Percentiles rank a stretch among this genome's conserved stretches.
These are phyloP conservation scores for Acanthosepion lycidas DNA, from an alignment of 2,888 invertebrate species.

Conservation along the genomic window DNA sequence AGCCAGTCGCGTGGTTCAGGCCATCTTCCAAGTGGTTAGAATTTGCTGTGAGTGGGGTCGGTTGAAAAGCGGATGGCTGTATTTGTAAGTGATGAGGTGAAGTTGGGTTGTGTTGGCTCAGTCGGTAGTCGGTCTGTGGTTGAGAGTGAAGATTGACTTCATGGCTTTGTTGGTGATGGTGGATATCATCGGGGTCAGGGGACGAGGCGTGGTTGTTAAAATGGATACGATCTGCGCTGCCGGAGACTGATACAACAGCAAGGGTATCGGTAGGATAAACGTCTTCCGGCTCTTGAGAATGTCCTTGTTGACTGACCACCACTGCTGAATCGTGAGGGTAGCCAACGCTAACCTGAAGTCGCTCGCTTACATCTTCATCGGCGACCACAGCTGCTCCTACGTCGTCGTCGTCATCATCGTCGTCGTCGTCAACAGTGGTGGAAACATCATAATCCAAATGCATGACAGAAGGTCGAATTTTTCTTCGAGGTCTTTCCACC, in stretches of 20 bases:
- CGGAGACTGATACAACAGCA: conserved; percentile 37
- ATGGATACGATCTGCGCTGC: conserved; percentile 38
- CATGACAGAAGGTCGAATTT: neutral
- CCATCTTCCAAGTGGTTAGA: conserved; percentile 38
- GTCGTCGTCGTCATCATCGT: neutral
- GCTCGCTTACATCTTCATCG: conserved; percentile 33
- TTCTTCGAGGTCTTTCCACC: neutral
- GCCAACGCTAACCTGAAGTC: neutral
- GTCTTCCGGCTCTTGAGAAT: neutral
- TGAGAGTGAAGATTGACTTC: neutral
- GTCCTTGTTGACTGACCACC: conserved; percentile 24
- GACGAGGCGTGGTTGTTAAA: neutral
- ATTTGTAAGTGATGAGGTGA: neutral
- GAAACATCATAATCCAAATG: neutral
- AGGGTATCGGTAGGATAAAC: neutral
- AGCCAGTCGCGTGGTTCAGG: neutral
- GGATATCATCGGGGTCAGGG: neutral
- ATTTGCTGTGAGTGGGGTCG: neutral
- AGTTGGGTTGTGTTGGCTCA: neutral
- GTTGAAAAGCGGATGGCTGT: neutral
- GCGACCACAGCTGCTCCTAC: neutral
- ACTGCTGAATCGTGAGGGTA: neutral
- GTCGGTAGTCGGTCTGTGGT: neutral
- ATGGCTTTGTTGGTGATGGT: neutral
- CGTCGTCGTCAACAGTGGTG: neutral